Evolutionary conservation across 2,888 invertebrate genomes (phyloP).

Genomic region (Psylliodes chrysocephalus): DNA sequence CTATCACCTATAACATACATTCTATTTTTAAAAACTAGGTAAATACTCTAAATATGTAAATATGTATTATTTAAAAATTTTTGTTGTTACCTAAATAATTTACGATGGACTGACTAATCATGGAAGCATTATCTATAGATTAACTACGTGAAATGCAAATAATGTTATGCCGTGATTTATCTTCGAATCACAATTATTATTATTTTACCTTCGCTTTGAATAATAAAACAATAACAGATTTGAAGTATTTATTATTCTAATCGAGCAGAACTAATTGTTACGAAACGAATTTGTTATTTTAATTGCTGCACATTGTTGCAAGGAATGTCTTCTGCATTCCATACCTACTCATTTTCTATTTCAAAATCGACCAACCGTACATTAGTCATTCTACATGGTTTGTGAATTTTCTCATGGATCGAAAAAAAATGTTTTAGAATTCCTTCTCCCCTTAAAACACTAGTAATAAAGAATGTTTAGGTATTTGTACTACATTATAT

Average conservation of each 20-base stretch:
- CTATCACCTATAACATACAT: too few relatives aligned
- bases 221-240: conserved; percentile 4
- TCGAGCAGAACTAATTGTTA: conserved; percentile 3
- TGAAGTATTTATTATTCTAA: conserved; percentile 1
- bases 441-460: conserved; percentile 7
- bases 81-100: too few relatives aligned
- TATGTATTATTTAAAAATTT: too few relatives aligned
- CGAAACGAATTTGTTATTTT: background rate
- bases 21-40: too few relatives aligned
- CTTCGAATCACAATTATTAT: too few relatives aligned
- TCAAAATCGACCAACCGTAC: background rate
- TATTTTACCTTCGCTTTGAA: background rate
- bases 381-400: conserved; percentile 10
- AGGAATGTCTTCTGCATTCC: conserved; percentile 15
- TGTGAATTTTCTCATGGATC: conserved; percentile 11
- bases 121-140: too few relatives aligned
- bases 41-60: too few relatives aligned
- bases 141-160: too few relatives aligned
- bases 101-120: too few relatives aligned
- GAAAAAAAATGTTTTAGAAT: conserved; percentile 2
- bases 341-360: conserved; percentile 14
- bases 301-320: conserved; percentile 5
- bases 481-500: background rate
- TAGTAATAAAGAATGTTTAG: background rate
- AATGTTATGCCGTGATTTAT: too few relatives aligned